These are phyloP conservation scores for Garra rufa DNA, from an alignment of 2,113 vertebrate genomes.

Conservation along the genomic window DNA sequence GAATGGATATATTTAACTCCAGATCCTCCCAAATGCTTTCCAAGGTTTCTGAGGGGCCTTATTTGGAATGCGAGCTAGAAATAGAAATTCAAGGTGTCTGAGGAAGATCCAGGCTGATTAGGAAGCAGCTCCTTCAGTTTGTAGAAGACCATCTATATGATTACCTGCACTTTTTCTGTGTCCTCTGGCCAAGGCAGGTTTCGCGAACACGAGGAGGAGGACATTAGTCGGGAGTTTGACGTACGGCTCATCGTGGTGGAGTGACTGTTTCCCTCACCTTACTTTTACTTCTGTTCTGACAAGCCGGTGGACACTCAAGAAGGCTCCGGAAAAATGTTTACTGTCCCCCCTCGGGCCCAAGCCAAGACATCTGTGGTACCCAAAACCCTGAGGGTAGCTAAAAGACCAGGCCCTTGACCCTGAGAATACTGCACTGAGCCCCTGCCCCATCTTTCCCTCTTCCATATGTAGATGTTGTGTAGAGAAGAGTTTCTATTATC, in stretches of 20 bases:
- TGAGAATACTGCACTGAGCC: conserved; percentile 47
- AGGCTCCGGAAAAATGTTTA: conserved; percentile 40
- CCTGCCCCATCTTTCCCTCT: conserved; percentile 24
- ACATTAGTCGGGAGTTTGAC: conserved; percentile 51
- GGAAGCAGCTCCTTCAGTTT: not conserved
- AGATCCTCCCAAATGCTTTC: conserved; percentile 47
- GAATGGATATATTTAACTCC: conserved; percentile 61
- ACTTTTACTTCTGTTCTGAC: conserved; percentile 65
- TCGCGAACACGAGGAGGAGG: conserved; percentile 65
- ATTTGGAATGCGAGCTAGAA: conserved; percentile 60
- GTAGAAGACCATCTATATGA: not conserved
- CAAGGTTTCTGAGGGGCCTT: conserved; percentile 55
- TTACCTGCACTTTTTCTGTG: conserved; percentile 9
- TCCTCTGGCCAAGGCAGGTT: conserved; percentile 46
- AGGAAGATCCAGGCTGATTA: conserved; percentile 32
- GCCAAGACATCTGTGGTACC: conserved; percentile 43
- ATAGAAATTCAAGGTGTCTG: conserved; percentile 54
- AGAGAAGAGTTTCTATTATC: conserved; percentile 63
- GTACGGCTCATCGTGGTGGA: conserved; percentile 54
- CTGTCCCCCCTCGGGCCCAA: conserved; percentile 27
- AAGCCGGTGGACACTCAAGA: conserved; percentile 53
- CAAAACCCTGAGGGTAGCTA: conserved; percentile 43
- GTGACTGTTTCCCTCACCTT: conserved; percentile 68
- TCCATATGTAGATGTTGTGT: conserved; percentile 69
- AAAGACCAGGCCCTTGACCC: conserved; percentile 32